Percentiles rank a stretch among this genome's conserved stretches.
Evolutionary conservation across 1,140 invertebrate species (phyloP).

Genomic region (Aleiodes sp.): DNA sequence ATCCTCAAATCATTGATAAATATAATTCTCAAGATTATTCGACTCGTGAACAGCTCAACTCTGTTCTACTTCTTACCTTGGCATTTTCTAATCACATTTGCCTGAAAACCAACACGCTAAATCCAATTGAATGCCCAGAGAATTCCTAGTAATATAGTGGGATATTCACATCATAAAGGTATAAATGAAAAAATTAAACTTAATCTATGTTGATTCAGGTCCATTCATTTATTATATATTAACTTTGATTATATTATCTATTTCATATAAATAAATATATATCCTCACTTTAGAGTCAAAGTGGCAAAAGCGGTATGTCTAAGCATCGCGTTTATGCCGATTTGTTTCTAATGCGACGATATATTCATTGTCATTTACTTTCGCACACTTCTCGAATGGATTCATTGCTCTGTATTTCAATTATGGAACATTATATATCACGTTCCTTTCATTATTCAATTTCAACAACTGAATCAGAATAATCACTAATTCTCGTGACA

Average conservation of each 20-base stretch:
- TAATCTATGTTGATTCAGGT: slow-evolving; percentile 40
- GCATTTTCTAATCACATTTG: slow-evolving; percentile 17
- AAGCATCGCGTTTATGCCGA: no score
- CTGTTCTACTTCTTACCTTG: slow-evolving; percentile 17
- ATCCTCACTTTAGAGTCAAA: background rate
- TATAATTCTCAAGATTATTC: slow-evolving; percentile 8
- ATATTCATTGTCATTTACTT: slow-evolving; percentile 21
- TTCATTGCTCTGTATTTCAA: slow-evolving; percentile 37
- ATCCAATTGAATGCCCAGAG: no score
- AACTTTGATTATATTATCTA: slow-evolving; percentile 60
- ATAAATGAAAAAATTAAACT: background rate
- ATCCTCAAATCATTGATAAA: background rate
- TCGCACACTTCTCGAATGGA: slow-evolving; percentile 53
- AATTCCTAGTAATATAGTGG: no score
- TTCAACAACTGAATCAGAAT: no score
- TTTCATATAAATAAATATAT: slow-evolving; percentile 47
- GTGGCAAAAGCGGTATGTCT: no score
- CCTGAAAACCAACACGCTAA: no score
- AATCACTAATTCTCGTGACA: background rate
- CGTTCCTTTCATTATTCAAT: background rate
- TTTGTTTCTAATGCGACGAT: no score
- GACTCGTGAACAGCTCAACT: slow-evolving; percentile 25
- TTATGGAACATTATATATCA: background rate
- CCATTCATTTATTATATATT: slow-evolving; percentile 60
- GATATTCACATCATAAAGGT: no score